Base-by-base conservation (phyloP, 2,888 invertebrate species). In the Coleophora flavipennella region DNA sequence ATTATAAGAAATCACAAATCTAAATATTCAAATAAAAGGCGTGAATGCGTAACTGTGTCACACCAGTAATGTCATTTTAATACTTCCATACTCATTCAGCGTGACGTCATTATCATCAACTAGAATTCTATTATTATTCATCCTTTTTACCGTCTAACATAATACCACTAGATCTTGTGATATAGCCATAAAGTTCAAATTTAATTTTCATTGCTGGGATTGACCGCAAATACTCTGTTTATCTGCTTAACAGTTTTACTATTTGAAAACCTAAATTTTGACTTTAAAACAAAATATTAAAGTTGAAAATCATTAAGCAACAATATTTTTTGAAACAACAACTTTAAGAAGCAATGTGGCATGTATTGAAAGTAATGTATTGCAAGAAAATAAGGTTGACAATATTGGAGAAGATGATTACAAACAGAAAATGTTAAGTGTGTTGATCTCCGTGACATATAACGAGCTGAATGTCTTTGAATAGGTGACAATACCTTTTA, bases 401-500 rank as follows among this genome's bases (percentile, higher is more conserved):
- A 49, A 45, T 56, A 6, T 12, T 35, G 26, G 53, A 55, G 57
- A 25, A 25, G n/a, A 33, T 42, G 39, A 40, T 43, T 33, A 35
- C 51, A 65, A 75, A 20, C 20, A 4, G 20, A 20, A 20, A 20
- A 3, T 20, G 20, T 4, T 20, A 20, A 20, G 20, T 20, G 3
- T 20, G 20, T 20, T 20, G 20, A 20, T 20, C 20, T 20, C 3
- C 20, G 3, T 20, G 20, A 20, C 3, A 20, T 20, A 6, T 4
- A 78, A 77, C 71, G 69, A 60, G 63, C 62, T 71, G 76, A 77
- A 78, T 76, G 75, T 76, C 64, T 62, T 53, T 64, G 69, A 77
- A 74, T 67, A 76, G 81, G 81, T 77, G 81, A 81, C 81, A 79
- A 81, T 77, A 73, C 56, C n/a, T n/a, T n/a, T n/a, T n/a, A n/a